These are phyloP conservation scores for Drosophila engyochracea DNA, from an alignment of 2,888 invertebrate genomes.

Conservation along the genomic window DNA sequence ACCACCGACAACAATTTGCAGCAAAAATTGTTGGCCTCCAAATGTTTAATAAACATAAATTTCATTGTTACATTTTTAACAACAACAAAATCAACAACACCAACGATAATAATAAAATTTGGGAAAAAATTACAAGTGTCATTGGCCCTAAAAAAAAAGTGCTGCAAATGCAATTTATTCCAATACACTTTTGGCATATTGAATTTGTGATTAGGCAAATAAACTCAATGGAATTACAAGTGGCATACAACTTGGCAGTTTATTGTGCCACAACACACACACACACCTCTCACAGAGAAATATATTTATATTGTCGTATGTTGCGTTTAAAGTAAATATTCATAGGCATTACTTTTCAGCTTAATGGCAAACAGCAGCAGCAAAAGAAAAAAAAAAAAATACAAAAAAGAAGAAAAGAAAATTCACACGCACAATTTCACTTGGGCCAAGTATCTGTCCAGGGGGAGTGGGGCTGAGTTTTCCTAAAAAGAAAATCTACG, in stretches of 20 bases:
- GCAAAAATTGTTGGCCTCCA: constrained; percentile 14
- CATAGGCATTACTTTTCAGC: constrained; percentile 65
- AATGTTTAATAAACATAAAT: constrained; percentile 55
- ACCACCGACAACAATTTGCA: constrained; percentile 42
- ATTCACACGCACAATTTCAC: constrained; percentile 60
- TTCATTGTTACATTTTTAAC: constrained; percentile 23
- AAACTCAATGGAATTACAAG: constrained; percentile 74
- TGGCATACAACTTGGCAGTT: constrained; percentile 57
- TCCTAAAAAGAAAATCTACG: constrained; percentile 30
- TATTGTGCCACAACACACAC: constrained; percentile 39
- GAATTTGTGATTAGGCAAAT: constrained; percentile 81
- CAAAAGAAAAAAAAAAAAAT: constrained; percentile 8
- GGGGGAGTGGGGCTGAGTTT: constrained; percentile 5
- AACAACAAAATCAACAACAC: constrained; percentile 3
- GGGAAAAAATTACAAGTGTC: constrained; percentile 28
- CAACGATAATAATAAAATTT: constrained; percentile 4
- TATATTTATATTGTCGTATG: constrained; percentile 48
- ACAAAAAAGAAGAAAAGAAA: constrained; percentile 10
- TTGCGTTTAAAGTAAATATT: constrained; percentile 76
- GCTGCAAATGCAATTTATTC: constrained; percentile 71
- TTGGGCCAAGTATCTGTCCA: constrained; percentile 43
- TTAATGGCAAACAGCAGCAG: constrained; percentile 30
- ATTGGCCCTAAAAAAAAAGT: constrained; percentile 43
- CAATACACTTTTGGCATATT: constrained; percentile 79
- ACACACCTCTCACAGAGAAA: constrained; percentile 7